These are phyloP conservation scores for Morone chrysops DNA, from an alignment of 2,113 vertebrate species.

Conservation along the genomic window DNA sequence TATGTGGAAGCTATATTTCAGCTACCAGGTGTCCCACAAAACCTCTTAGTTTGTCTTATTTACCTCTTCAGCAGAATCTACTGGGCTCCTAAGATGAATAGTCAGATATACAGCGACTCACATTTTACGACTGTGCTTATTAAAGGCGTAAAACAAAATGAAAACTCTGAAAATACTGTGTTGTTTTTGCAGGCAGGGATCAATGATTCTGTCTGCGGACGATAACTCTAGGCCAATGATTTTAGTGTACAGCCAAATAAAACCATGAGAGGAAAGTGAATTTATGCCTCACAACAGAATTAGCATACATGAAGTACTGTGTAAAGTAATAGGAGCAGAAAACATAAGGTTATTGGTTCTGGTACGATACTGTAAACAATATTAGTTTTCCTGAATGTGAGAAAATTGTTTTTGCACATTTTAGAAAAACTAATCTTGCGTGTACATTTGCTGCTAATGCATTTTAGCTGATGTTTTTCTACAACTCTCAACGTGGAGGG, in stretches of 20 bases:
- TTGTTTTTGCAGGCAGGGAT: slow-evolving; percentile 26
- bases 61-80: slow-evolving; percentile 48
- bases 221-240: slow-evolving; percentile 30
- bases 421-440: slow-evolving; percentile 33
- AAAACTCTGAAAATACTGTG: slow-evolving; percentile 10
- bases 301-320: slow-evolving; percentile 40
- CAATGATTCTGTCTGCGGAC: slow-evolving; percentile 17
- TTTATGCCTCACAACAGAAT: slow-evolving; percentile 39
- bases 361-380: slow-evolving; percentile 47
- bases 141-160: slow-evolving; percentile 61
- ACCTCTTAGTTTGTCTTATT: slow-evolving; percentile 27
- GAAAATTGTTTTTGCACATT: slow-evolving; percentile 49
- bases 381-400: slow-evolving; percentile 59
- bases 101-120: slow-evolving; percentile 7
- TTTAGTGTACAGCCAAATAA: slow-evolving; percentile 60
- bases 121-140: slow-evolving; percentile 51
- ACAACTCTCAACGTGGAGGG: background rate
- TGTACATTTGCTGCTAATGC: slow-evolving; percentile 18
- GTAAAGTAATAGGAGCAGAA: slow-evolving; percentile 40
- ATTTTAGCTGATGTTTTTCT: slow-evolving; percentile 38
- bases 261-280: slow-evolving; percentile 45
- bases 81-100: slow-evolving; percentile 18
- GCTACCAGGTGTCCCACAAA: slow-evolving; percentile 18
- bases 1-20: slow-evolving; percentile 6
- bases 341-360: slow-evolving; percentile 54